These are phyloP conservation scores for Pelagia noctiluca DNA, from an alignment of 30 jellyfish, hydroid and myxozoan species.

Conservation along the genomic window DNA sequence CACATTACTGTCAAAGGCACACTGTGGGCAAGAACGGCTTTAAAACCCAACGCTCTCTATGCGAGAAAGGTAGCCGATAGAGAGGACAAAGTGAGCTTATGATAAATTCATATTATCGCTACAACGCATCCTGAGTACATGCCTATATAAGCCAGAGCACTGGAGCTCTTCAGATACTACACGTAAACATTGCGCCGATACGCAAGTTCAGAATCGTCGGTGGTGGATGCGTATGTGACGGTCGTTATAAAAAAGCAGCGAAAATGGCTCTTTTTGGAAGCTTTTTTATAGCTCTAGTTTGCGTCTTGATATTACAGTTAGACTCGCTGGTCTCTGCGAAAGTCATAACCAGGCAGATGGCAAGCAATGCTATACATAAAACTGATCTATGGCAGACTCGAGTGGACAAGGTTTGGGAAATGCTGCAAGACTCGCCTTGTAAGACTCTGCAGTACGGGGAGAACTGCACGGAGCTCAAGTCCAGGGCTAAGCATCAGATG, in stretches of 20 bases:
- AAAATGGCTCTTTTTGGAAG: constrained; percentile 49
- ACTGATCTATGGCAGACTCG: constrained; percentile 63
- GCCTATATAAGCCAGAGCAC: constrained; percentile 4
- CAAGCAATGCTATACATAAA: constrained; percentile 7
- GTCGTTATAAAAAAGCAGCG: neutral
- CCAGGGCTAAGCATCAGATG: constrained; percentile 64
- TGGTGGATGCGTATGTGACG: constrained; percentile 5
- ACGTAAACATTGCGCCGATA: neutral
- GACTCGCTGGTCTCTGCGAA: constrained; percentile 32
- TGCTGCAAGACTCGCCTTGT: constrained; percentile 77
- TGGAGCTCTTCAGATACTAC: neutral
- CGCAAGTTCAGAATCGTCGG: neutral
- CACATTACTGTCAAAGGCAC: constrained; percentile 50
- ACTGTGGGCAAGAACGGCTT: constrained; percentile 75
- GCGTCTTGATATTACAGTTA: constrained; percentile 25
- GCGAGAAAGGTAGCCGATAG: constrained; percentile 49
- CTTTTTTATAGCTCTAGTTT: constrained; percentile 16
- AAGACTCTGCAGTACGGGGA: constrained; percentile 67
- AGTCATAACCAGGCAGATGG: constrained; percentile 21
- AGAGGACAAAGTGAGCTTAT: constrained; percentile 21
- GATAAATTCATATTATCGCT: neutral
- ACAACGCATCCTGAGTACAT: neutral
- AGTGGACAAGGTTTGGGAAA: constrained; percentile 70
- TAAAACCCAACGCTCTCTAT: constrained; percentile 46
- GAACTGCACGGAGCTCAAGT: constrained; percentile 69